These are phyloP conservation scores for Macrobrachium nipponense DNA, from an alignment of 1,140 invertebrate species.

Conservation along the genomic window DNA sequence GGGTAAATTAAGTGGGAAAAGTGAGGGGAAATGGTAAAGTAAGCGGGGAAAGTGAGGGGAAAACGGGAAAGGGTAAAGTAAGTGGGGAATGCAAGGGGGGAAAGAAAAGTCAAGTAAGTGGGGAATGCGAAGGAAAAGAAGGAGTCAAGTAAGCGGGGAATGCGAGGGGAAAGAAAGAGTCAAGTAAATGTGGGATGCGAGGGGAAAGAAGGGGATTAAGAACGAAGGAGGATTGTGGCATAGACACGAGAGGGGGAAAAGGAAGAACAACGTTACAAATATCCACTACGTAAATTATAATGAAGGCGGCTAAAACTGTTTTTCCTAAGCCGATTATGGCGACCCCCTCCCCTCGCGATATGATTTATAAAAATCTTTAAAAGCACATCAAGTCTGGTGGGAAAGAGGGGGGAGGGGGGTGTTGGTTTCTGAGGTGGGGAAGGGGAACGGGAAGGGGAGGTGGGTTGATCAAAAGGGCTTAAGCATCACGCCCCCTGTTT, in stretches of 20 bases:
- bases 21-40: background rate
- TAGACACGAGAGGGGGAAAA: no score
- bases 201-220: background rate
- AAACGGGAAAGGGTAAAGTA: background rate
- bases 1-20: no score
- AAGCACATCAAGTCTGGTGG: constrained; percentile 53
- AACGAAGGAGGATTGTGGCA: background rate
- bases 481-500: background rate
- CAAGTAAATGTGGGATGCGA: background rate
- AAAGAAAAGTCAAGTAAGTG: background rate
- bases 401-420: background rate
- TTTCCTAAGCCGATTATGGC: constrained; percentile 48
- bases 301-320: background rate
- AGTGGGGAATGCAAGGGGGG: background rate
- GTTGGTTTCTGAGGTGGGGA: background rate
- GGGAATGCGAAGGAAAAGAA: background rate
- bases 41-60: background rate
- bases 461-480: background rate
- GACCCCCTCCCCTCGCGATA: constrained; percentile 37
- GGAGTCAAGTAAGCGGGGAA: background rate
- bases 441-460: no score
- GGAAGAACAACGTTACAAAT: background rate
- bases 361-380: constrained; percentile 55
- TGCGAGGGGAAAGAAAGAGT: background rate
- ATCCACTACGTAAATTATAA: background rate